A percentile compares a stretch with the other conserved stretches of the same genome.
Conservation (phyloP, 2,113 vertebrate genomes). For the Zosterops lateralis region DNA sequence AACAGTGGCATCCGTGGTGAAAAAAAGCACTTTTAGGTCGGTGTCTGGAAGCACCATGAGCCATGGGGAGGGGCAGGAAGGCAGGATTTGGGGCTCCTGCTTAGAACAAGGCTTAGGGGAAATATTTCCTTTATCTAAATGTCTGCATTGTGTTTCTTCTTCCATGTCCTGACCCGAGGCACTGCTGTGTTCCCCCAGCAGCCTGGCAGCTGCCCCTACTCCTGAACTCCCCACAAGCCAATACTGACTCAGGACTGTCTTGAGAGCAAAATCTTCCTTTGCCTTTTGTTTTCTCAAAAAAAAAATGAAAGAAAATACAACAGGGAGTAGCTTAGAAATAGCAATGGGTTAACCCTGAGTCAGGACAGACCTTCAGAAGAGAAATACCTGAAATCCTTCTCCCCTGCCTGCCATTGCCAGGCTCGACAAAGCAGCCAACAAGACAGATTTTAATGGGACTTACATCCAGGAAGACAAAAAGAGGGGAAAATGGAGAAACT, state of each 20-base stretch:
- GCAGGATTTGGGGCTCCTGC: not conserved
- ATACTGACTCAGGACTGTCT: not conserved
- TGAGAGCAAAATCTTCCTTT: not conserved
- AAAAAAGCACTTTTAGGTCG: not conserved
- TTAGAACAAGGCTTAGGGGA: not conserved
- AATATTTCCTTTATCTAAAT: not conserved
- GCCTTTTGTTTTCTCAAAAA: not conserved
- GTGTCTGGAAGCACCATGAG: not conserved
- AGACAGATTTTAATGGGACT: conserved; percentile 26
- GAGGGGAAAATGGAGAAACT: not conserved
- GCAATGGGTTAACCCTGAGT: not conserved
- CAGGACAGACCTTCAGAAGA: conserved; percentile 5
- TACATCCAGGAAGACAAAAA: conserved; percentile 13
- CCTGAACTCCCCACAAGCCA: not conserved
- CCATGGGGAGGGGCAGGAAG: not conserved
- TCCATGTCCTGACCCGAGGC: accelerated
- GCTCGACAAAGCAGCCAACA: not conserved
- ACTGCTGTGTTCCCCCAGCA: not conserved
- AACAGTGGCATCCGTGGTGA: conserved; percentile 1
- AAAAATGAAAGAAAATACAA: not conserved
- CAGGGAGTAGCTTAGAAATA: not conserved
- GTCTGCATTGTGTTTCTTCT: not conserved
- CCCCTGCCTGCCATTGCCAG: not conserved
- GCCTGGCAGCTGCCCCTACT: not conserved
- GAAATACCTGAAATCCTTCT: not conserved